phyloP scores from a whole-genome alignment of 2,113 vertebrate species.

The Chlorodrepanis virens region DNA sequence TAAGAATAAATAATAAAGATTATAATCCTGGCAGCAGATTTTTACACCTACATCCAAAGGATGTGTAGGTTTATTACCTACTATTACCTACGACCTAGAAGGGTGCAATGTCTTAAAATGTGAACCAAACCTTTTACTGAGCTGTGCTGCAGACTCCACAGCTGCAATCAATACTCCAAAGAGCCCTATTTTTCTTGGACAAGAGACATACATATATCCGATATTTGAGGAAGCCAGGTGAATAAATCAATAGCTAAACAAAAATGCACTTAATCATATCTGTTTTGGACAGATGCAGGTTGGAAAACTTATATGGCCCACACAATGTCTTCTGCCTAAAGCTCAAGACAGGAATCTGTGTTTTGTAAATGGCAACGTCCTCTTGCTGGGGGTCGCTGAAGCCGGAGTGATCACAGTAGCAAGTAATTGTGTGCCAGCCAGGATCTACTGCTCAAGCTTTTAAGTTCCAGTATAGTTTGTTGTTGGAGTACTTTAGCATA shows the following conservation, averaged over 20 bases:
- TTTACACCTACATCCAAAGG: constrained; percentile 4
- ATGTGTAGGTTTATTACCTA: not conserved
- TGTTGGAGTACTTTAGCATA: not conserved
- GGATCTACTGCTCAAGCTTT: not conserved
- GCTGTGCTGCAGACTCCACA: not conserved
- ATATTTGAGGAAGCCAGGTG: constrained; percentile 39
- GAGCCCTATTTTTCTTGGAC: constrained; percentile 39
- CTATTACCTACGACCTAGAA: not conserved
- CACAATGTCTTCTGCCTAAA: not conserved
- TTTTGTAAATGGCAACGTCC: not conserved
- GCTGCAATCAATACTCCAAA: constrained; percentile 32
- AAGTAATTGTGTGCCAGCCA: not conserved
- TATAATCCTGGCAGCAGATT: not conserved
- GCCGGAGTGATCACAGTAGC: not conserved
- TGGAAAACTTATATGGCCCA: not conserved
- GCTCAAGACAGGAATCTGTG: not conserved
- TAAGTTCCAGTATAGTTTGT: not conserved
- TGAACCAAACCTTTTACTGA: not conserved
- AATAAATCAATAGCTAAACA: constrained; percentile 51
- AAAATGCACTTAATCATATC: constrained; percentile 54
- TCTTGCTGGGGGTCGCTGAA: not conserved
- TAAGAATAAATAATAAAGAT: not conserved
- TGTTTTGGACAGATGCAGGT: constrained; percentile 3
- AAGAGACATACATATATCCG: not conserved
- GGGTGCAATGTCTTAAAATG: not conserved